phyloP scores from a whole-genome alignment of 2,797 vertebrate genomes.

The Megalops cyprinoides region DNA sequence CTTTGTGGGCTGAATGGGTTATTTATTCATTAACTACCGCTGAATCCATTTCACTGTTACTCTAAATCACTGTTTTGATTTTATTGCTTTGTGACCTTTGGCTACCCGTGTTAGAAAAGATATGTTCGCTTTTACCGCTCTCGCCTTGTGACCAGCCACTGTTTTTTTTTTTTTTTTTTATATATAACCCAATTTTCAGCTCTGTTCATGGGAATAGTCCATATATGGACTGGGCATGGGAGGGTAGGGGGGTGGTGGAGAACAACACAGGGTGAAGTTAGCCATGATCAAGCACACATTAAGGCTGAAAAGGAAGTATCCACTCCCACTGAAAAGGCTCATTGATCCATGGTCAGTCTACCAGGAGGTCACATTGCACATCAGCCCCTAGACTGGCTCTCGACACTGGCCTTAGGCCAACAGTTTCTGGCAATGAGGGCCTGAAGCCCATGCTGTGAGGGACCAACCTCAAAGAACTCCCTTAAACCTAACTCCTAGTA shows the following conservation, averaged over 20 bases:
- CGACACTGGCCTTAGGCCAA: slow-evolving; percentile 17
- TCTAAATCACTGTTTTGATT: slow-evolving; percentile 2
- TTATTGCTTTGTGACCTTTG: slow-evolving; percentile 12
- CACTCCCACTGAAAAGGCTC: slow-evolving; percentile 21
- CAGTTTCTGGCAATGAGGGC: background rate
- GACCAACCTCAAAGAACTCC: background rate
- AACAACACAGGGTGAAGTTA: background rate
- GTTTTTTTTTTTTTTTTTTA: background rate
- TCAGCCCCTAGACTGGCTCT: background rate
- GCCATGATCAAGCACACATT: slow-evolving; percentile 1
- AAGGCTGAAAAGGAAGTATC: slow-evolving; percentile 25
- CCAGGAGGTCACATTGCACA: background rate
- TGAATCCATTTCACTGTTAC: slow-evolving; percentile 8
- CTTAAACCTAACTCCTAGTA: slow-evolving; percentile 1
- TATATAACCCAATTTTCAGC: too few species aligned
- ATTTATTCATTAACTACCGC: slow-evolving; percentile 10
- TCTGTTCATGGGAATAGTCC: background rate
- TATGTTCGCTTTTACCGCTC: slow-evolving; percentile 1
- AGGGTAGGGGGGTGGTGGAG: background rate
- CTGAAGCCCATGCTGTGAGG: background rate
- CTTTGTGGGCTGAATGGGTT: background rate
- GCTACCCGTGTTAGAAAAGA: background rate
- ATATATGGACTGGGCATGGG: background rate
- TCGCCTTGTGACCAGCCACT: background rate
- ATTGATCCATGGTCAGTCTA: slow-evolving; percentile 28